Evolutionary conservation across 2,113 vertebrate genomes (phyloP).

Genomic region (Malaclemys terrapin): DNA sequence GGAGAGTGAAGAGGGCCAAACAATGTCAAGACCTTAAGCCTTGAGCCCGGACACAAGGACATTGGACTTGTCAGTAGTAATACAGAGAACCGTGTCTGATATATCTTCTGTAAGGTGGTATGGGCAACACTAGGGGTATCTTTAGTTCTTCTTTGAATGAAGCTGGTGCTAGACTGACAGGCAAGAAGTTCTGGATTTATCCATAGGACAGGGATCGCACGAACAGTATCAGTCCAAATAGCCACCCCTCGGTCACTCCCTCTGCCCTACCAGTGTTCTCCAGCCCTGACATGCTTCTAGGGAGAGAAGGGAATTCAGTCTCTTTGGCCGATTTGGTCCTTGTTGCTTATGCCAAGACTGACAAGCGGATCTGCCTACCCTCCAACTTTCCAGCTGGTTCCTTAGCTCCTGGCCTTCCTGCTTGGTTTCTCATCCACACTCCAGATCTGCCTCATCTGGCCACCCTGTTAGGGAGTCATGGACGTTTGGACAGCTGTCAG

Average conservation of each 20-base stretch:
- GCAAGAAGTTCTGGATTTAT: not conserved
- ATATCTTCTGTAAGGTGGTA: not conserved
- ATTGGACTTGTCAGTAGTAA: not conserved
- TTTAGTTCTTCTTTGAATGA: not conserved
- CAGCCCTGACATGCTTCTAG: not conserved
- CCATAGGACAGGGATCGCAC: not conserved
- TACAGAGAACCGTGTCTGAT: not conserved
- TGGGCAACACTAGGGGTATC: not conserved
- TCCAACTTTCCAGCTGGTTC: not conserved
- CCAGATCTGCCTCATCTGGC: not conserved
- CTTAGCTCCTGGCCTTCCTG: not conserved
- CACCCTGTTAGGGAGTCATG: too few relatives aligned
- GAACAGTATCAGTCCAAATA: not conserved
- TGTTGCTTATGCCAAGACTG: not conserved
- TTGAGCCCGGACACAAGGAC: not conserved
- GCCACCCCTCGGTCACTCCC: accelerated
- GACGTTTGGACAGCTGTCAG: not conserved
- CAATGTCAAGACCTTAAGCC: not conserved
- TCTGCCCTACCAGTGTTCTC: not conserved
- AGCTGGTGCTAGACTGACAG: not conserved
- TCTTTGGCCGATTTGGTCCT: not conserved
- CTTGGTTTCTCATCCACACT: not conserved
- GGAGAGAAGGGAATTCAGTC: not conserved
- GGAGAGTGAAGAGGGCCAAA: not conserved
- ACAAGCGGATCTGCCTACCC: not conserved